Percentiles rank a stretch among this genome's conserved stretches.
Conservation (phyloP, 2,888 invertebrate species). For the Dicranocentrus wangi region DNA sequence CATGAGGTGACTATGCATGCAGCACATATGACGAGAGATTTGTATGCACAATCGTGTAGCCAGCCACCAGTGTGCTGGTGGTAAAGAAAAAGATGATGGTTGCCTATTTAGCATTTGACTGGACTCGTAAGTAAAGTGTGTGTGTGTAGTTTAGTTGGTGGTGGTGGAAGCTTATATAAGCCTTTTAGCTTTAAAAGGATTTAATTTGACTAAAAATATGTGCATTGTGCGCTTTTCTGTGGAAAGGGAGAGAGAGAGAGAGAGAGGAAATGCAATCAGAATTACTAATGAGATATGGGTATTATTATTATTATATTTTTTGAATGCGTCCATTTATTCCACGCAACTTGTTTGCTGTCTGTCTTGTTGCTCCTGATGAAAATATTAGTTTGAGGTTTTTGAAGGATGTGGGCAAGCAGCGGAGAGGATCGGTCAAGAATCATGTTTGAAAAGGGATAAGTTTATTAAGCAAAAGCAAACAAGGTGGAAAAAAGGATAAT, state of each 20-base stretch:
- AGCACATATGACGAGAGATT: neutral
- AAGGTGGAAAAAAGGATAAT: neutral
- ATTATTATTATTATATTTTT: constrained; percentile 19
- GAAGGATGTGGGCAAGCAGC: constrained; percentile 7
- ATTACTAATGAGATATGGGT: constrained; percentile 44
- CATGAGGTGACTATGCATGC: too few relatives aligned
- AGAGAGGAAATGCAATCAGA: constrained; percentile 42
- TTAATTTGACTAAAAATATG: constrained; percentile 2
- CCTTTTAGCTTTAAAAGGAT: neutral
- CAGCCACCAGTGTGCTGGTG: too few relatives aligned
- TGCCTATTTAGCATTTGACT: constrained; percentile 6
- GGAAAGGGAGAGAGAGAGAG: neutral
- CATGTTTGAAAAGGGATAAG: neutral
- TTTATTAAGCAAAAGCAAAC: constrained; percentile 39
- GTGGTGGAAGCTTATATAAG: neutral
- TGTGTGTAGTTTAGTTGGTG: too few relatives aligned
- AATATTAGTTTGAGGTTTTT: neutral
- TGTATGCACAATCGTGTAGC: neutral
- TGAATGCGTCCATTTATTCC: constrained; percentile 44
- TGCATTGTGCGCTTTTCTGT: constrained; percentile 16
- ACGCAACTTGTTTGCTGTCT: constrained; percentile 46
- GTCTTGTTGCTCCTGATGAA: constrained; percentile 14
- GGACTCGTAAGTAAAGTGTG: constrained; percentile 22
- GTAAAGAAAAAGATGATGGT: too few relatives aligned
- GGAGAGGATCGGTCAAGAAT: neutral